A percentile compares a stretch with the other conserved stretches of the same genome.
Evolutionary conservation across 1,140 invertebrate genomes (phyloP).

Genomic region (Drosophila ironensis): DNA sequence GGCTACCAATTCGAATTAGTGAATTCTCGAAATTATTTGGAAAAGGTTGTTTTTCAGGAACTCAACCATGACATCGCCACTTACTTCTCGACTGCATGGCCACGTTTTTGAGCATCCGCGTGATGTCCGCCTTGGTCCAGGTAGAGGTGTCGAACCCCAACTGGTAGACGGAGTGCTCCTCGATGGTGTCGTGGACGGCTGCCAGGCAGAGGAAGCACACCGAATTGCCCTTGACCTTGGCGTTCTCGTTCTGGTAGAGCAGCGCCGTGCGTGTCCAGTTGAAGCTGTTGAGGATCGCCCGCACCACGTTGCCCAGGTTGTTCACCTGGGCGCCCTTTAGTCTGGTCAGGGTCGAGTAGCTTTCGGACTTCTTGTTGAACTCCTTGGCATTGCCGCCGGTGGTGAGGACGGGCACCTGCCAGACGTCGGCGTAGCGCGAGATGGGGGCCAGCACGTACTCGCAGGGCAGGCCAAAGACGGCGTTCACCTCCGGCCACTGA

Average conservation of each 20-base stretch:
- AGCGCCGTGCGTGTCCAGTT: constrained; percentile 87
- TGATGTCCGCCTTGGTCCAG: constrained; percentile 83
- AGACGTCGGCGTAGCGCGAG: constrained; percentile 92
- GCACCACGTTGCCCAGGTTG: constrained; percentile 88
- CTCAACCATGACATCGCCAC: constrained; percentile 81
- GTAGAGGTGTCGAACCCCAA: constrained; percentile 85
- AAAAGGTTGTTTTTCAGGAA: no score
- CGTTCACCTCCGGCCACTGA: constrained; percentile 85
- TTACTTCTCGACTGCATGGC: constrained; percentile 90
- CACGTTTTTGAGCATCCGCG: constrained; percentile 85
- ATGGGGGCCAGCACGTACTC: constrained; percentile 96
- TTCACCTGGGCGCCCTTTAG: constrained; percentile 91
- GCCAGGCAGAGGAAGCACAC: constrained; percentile 88
- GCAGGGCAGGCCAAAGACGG: constrained; percentile 94
- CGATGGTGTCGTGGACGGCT: constrained; percentile 84
- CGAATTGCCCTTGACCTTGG: constrained; percentile 85
- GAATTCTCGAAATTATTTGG: no score
- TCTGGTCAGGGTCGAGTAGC: constrained; percentile 90
- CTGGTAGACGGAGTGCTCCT: constrained; percentile 82
- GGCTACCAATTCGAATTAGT: no score
- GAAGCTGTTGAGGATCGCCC: constrained; percentile 86
- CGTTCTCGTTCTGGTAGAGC: constrained; percentile 87
- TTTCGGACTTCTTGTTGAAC: constrained; percentile 82
- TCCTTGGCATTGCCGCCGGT: constrained; percentile 92
- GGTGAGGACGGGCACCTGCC: constrained; percentile 94